Conservation (phyloP, 2,888 invertebrate species). For the Eupelmus urozonus region DNA sequence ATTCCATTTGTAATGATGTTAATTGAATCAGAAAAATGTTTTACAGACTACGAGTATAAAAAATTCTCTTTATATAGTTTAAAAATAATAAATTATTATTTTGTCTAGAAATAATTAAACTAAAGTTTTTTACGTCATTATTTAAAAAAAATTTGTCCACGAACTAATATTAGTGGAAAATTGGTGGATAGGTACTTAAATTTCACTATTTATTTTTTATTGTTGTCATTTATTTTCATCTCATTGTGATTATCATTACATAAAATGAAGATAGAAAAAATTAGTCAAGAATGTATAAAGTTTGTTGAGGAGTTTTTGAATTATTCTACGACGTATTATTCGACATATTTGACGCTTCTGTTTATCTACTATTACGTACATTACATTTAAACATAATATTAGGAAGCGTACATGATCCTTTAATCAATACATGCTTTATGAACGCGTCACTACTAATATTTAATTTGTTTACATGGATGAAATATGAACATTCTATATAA, state of each 20-base stretch:
- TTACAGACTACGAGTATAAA: neutral
- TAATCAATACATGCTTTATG: constrained; percentile 23
- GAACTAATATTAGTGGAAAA: constrained; percentile 29
- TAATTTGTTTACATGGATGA: constrained; percentile 33
- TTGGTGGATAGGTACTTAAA: constrained; percentile 27
- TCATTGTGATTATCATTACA: constrained; percentile 44
- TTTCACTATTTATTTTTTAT: constrained; percentile 16
- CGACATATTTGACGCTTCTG: constrained; percentile 9
- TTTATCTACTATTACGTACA: constrained; percentile 36
- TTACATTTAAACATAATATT: constrained; percentile 45
- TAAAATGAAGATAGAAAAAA: constrained; percentile 45
- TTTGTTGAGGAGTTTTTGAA: constrained; percentile 15
- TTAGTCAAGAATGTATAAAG: constrained; percentile 34
- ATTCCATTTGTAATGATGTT: neutral
- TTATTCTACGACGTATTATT: constrained; percentile 26
- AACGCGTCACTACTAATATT: constrained; percentile 41
- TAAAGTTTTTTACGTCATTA: constrained; percentile 4
- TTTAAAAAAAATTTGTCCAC: constrained; percentile 5
- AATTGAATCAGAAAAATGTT: neutral
- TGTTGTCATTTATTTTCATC: constrained; percentile 27
- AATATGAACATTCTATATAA: constrained; percentile 24
- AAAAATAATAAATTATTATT: constrained; percentile 5
- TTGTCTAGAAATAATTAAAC: neutral
- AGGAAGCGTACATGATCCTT: constrained; percentile 43
- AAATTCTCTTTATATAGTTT: neutral